Conservation (phyloP, 2,888 invertebrate genomes). For the Drosophila mercatorum region DNA sequence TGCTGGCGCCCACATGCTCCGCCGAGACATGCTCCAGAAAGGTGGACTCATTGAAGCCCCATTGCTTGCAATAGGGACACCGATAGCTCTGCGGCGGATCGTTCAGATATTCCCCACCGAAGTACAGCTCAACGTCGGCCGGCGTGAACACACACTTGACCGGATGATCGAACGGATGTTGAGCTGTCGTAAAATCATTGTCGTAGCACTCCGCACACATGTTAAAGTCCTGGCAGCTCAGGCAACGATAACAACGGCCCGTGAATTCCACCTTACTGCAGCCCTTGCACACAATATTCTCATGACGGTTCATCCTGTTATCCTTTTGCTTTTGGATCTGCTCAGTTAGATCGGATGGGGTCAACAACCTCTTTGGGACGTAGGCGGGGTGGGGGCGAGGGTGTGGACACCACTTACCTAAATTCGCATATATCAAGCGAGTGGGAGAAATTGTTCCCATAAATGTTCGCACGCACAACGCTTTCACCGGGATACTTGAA, state of each 20-base stretch:
- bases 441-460: constrained; percentile 10
- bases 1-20: constrained; percentile 53
- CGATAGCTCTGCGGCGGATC: constrained; percentile 71
- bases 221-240: constrained; percentile 59
- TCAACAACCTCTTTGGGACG: no score
- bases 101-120: constrained; percentile 66
- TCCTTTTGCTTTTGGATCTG: neutral
- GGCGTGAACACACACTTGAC: constrained; percentile 60
- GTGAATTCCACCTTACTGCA: constrained; percentile 52
- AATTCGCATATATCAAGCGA: constrained; percentile 3
- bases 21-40: constrained; percentile 63
- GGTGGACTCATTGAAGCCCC: constrained; percentile 68
- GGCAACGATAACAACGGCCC: constrained; percentile 67
- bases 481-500: constrained; percentile 23
- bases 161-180: constrained; percentile 68
- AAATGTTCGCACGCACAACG: constrained; percentile 39
- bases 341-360: no score
- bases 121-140: constrained; percentile 61
- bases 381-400: neutral
- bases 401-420: constrained; percentile 22
- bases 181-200: constrained; percentile 48
- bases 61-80: constrained; percentile 68
- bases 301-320: constrained; percentile 60
- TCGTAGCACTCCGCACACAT: constrained; percentile 63
- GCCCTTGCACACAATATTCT: constrained; percentile 57